Base-by-base conservation (phyloP, 2,888 invertebrate genomes). In the Xestia ashworthii region DNA sequence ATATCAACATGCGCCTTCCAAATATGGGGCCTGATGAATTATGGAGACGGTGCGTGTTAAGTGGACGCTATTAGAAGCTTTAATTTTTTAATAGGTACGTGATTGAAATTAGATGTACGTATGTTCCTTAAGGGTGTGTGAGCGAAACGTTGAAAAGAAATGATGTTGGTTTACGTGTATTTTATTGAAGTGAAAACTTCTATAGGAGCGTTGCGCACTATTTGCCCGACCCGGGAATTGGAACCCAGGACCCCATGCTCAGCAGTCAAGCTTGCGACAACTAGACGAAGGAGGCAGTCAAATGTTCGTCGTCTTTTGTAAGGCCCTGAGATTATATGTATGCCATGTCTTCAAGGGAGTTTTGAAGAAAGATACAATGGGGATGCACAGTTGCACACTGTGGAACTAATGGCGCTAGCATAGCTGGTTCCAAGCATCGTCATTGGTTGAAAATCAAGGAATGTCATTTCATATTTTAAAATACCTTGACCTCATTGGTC, bases 11-110 rank as follows among this genome's bases (percentile, higher is more conserved):
- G 89, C 86, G 90, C 86, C 88, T 77, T 76, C 91, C 91, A 89
- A 94, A 93, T 91, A 92, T 83, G 90, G 88, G 78, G 84, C 46
- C 86, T 90, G 87, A 90, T 92, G 91, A 93, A 92, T 93, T 91
- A 92, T 92, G 91, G 87, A 91, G 83, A 85, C 75, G 79, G 83
- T 72, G 62, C 76, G 82, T 70, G 72, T 91, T 90, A 90, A 90
- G 89, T 79, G 82, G 87, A 87, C 82, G 88, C 55, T 76, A 58
- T 66, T 69, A 65, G 65, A 62, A 81, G 81, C 67, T 68, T 64
- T 64, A 68, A 53, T 82, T 77, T 81, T 82, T 64, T 58, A 53
- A 66, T 50, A 62, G 64, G 55, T 67, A 62, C 62, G 62, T 38
- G 46, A 64, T 74, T 79, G 32, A 58, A 71, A 81, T 82, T 77